Base-by-base conservation (phyloP, 1,140 invertebrate genomes). In the Zaprionus lachaisei region DNA sequence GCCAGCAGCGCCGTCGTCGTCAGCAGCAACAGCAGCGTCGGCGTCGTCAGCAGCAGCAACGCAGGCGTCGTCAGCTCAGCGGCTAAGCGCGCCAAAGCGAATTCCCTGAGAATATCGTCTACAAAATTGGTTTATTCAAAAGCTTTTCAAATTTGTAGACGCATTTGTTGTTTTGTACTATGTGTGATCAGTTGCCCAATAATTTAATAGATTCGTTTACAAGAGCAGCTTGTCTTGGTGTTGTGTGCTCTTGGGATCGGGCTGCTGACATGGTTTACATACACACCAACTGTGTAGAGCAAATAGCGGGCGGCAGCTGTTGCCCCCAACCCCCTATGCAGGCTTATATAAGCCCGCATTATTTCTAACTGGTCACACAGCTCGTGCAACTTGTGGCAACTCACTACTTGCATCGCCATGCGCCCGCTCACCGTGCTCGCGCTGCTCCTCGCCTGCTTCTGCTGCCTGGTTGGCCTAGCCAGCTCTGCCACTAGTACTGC, bases 1-100 rank as follows among this genome's bases (percentile, higher is more conserved):
- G 31, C 20, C 69, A 47, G 20, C 69, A 72, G 11, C 41, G 41
- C 14, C 41, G 41, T 44, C 41, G 41, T 44, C 41, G 41, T 7
- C 24, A 12, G 6, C 61, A 15, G 26, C 51, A 22, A 1, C 12
- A 28, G 22, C 54, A 15, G 20, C 56, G 24, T 26, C 64, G 22
- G 1, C 34, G 26, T 26, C 55, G 24, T 2, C 24, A 20, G 24
- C 66, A 24, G 44, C 67, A 62, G 26, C 68, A 44, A 24, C 54
- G 57, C 6, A 26, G 44, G 11, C 17, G 14, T 24, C 26, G 57
- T 20, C 49, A 11, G 49, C 28, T 11, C 51, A 17, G 17, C 14
- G 69, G 51, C 11, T 72, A n/a, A 65, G 31, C 4, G 22, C n/a
- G 14, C 15, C 37, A 38, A 12, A 38, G 14, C 37, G 37, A 5